Base-by-base conservation (phyloP, 2,888 invertebrate species). In the Galeopsomyia nigrocyanea region DNA sequence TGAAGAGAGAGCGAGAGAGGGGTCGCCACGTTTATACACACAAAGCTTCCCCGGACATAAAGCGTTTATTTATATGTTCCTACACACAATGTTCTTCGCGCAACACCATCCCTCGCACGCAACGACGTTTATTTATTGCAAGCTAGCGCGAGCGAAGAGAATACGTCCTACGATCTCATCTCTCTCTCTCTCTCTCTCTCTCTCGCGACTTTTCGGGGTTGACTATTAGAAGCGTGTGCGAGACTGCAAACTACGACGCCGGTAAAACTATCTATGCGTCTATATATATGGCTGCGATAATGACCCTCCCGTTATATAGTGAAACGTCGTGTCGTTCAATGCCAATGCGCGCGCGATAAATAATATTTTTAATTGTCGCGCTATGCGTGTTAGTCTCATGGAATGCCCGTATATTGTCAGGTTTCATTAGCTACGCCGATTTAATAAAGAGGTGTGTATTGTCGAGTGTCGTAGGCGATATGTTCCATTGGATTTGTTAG, bases 41-140 rank as follows among this genome's bases (percentile, higher is more conserved):
- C 19, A 69, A 26, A 26, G 26, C 47, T 79, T 71, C 78, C 78
- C 79, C 78, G 78, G 80, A 79, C 83, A 84, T 85, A 86, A 86
- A 85, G 81, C 85, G 84, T 85, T 86, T 85, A 86, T 86, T 86
- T 86, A 86, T 85, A 85, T 83, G 85, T 84, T n/a, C 82, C 83
- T 80, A 82, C 80, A 73, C 62, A 79, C 80, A 82, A 83, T 82
- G 81, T 81, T 83, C 79, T 39, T 78, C 77, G 78, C 75, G 77
- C 77, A 76, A 78, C 68, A 68, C 63, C 68, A 65, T 65, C 56
- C 68, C 79, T n/a, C n/a, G n/a, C 80, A 78, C 76, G 78, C 76
- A 78, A 78, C 78, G 82, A 26, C 26, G 26, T 81, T 83, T 83
- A 83, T 84, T 84, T 82, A 82, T 83, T 79, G 77, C 73, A 39